phyloP scores from a whole-genome alignment of 2,888 invertebrate genomes.

The Rhingia campestris region DNA sequence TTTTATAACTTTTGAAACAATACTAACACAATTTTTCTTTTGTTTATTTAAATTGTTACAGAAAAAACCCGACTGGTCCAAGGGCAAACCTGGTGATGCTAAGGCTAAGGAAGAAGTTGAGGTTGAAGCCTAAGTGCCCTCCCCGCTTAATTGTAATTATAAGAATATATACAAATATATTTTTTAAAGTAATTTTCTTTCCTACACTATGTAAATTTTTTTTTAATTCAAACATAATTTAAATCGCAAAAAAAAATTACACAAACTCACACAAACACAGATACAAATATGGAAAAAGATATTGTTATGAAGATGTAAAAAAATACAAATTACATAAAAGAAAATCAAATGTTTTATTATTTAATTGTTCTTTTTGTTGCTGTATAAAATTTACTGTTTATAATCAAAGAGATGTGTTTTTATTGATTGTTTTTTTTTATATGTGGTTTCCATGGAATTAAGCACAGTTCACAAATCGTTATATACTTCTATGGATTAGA shows the following conservation, averaged over 20 bases:
- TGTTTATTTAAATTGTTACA: constrained; percentile 83
- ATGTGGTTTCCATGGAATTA: no score
- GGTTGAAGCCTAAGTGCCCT: constrained; percentile 90
- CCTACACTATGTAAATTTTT: constrained; percentile 75
- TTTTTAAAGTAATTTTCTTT: constrained; percentile 79
- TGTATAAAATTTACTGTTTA: constrained; percentile 47
- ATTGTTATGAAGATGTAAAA: constrained; percentile 75
- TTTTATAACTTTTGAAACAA: not conserved
- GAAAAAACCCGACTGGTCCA: constrained; percentile 98
- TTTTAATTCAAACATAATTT: constrained; percentile 74
- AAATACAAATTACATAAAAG: constrained; percentile 72
- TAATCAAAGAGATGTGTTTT: constrained; percentile 15
- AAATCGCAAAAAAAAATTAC: constrained; percentile 74
- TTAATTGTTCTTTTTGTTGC: constrained; percentile 51
- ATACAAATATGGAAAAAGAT: constrained; percentile 72
- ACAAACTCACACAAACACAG: constrained; percentile 71
- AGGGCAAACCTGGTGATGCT: constrained; percentile 93
- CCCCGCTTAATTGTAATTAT: constrained; percentile 81
- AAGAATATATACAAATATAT: constrained; percentile 81
- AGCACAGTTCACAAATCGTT: no score
- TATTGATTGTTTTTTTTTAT: not conserved
- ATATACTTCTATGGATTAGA: no score
- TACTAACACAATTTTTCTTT: constrained; percentile 17
- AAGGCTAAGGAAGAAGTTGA: constrained; percentile 93
- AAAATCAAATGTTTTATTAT: constrained; percentile 42